phyloP scores from a whole-genome alignment of 2,888 invertebrate species.

The Eupeodes luniger region DNA sequence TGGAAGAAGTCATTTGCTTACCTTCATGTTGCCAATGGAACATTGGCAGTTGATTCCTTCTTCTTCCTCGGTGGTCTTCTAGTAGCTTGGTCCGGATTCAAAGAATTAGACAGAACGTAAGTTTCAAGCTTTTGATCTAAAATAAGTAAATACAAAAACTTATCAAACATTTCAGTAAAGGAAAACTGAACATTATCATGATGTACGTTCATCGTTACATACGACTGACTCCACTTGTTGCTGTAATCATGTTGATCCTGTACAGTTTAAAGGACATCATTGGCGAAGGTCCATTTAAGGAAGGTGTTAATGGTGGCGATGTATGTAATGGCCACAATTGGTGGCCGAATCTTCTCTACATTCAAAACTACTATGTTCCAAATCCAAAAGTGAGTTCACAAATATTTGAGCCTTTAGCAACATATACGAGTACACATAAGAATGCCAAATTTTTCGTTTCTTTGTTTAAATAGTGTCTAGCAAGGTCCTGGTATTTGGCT shows the following conservation, averaged over 20 bases:
- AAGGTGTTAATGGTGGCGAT: not conserved
- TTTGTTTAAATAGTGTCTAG: conserved; percentile 81
- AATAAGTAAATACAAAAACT: not conserved
- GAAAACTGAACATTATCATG: conserved; percentile 78
- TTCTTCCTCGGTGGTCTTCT: conserved; percentile 86
- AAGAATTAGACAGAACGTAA: conserved; percentile 72
- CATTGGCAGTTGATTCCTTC: conserved; percentile 86
- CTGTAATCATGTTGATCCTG: conserved; percentile 83
- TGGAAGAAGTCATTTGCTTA: conserved; percentile 60
- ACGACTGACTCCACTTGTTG: conserved; percentile 85
- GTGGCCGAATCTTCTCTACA: conserved; percentile 84
- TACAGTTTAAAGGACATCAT: conserved; percentile 83
- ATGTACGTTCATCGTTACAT: conserved; percentile 81
- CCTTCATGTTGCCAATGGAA: conserved; percentile 80
- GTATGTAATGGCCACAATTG: conserved; percentile 81
- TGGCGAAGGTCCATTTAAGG: conserved; percentile 83
- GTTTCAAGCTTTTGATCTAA: not conserved
- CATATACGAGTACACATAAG: too few species aligned
- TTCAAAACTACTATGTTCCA: conserved; percentile 83
- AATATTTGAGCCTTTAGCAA: too few species aligned
- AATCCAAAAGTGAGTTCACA: not conserved
- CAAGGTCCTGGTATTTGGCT: conserved; percentile 85
- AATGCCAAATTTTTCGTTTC: not conserved
- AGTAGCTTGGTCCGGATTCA: conserved; percentile 79
- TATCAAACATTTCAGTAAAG: conserved; percentile 72